Conservation (phyloP, 2,797 vertebrate species). For the Cygnus olor region DNA sequence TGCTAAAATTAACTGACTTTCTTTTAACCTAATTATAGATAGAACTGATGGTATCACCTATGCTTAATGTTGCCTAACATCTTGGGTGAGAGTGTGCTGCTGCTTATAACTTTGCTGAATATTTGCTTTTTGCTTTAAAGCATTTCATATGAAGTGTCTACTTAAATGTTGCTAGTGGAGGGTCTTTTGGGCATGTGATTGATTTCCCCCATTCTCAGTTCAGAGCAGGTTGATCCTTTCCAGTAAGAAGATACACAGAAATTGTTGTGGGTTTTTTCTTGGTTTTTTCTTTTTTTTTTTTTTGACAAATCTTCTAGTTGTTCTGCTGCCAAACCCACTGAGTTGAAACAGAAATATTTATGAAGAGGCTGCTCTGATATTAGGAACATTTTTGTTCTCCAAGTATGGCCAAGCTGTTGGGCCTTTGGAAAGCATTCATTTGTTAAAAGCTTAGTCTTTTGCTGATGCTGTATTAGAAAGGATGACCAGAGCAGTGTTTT, state of each 20-base stretch:
- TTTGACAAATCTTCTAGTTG: fast-evolving
- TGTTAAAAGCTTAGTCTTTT: not conserved
- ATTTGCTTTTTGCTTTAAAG: not conserved
- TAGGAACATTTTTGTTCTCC: not conserved
- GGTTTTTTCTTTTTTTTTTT: not conserved
- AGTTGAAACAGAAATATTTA: not conserved
- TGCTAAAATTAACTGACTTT: constrained; percentile 66
- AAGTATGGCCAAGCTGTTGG: not conserved
- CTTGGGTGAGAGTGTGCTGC: not conserved
- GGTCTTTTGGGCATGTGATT: not conserved
- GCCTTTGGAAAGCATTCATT: not conserved
- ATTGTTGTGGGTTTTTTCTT: fast-evolving
- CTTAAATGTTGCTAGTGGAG: not conserved
- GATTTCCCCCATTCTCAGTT: not conserved
- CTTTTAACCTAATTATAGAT: constrained; percentile 57
- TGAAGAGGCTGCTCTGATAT: not conserved
- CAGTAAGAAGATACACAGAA: not conserved
- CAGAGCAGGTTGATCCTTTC: not conserved
- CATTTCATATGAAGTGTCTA: not conserved
- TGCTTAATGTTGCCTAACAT: not conserved
- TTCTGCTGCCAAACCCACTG: not conserved
- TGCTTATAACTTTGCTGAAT: not conserved
- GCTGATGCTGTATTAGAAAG: not conserved
- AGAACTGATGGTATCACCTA: constrained; percentile 49
- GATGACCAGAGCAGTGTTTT: not conserved